A percentile compares a stretch with the other conserved stretches of the same genome.
These are phyloP conservation scores for Apotomis capreana DNA, from an alignment of 2,888 invertebrate genomes.

Conservation along the genomic window DNA sequence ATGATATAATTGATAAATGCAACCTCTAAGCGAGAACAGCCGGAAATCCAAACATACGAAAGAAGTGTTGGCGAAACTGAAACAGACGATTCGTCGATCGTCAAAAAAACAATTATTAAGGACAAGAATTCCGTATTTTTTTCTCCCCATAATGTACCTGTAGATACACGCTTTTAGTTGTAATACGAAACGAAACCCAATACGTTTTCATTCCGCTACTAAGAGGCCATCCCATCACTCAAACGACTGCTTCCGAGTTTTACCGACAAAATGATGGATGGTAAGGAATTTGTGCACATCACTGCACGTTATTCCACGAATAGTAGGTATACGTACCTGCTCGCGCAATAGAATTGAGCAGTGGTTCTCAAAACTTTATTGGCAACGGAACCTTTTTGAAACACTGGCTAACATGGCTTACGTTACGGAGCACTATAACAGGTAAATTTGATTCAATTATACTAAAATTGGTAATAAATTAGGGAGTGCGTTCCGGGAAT, in stretches of 20 bases:
- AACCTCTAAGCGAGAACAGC: too few relatives aligned
- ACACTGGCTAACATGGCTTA: too few relatives aligned
- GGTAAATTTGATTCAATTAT: too few relatives aligned
- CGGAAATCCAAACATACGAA: too few relatives aligned
- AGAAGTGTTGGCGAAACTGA: too few relatives aligned
- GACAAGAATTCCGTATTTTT: not conserved
- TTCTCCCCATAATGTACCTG: not conserved
- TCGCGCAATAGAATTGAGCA: too few relatives aligned
- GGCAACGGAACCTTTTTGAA: too few relatives aligned
- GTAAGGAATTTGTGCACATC: slow-evolving; percentile 29
- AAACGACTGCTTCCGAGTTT: slow-evolving; percentile 29
- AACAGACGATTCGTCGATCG: not conserved
- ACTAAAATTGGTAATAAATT: too few relatives aligned
- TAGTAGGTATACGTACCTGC: slow-evolving; percentile 15
- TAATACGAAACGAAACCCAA: slow-evolving; percentile 27
- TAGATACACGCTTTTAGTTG: not conserved
- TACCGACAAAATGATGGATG: slow-evolving; percentile 39
- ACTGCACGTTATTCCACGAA: slow-evolving; percentile 27
- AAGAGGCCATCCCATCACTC: slow-evolving; percentile 36
- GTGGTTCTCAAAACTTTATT: too few relatives aligned
- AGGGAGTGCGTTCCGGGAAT: too few relatives aligned
- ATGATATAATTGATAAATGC: too few relatives aligned
- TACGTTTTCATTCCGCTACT: slow-evolving; percentile 22
- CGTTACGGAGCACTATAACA: too few relatives aligned
- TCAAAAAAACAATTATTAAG: not conserved